Evolutionary conservation across 2,888 invertebrate genomes (phyloP), one percentile per base, ranked within the genome.

Genomic region (Neelides folsomi): DNA sequence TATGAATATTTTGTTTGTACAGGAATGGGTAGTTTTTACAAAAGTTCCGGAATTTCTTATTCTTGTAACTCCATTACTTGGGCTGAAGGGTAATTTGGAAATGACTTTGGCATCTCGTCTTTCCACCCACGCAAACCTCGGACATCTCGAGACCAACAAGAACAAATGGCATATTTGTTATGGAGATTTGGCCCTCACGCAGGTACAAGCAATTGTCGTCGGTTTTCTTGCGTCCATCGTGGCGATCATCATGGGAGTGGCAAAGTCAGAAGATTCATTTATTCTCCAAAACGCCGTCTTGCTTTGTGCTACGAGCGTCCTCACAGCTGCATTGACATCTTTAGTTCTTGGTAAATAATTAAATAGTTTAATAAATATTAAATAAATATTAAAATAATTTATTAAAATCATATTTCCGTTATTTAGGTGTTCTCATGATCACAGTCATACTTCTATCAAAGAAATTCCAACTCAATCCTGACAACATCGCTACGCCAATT

Each of bases 51-150:
- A 83, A 68, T 73, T 83, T 52, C 79, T 83, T 67, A 82, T 84
- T 59, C 70, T 85, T 73, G 77, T 92, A 42, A 90, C 90, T 51
- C 87, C 92, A 9, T 74, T 93, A 42, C 72, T 93, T 53, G 93
- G 92, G 9, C 76, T 93, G 15, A 93, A 93, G 73, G 92, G 93
- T 56, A 92, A 92, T 70, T 75, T 93, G 63, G 92, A 93, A 74
- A 93, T 93, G 92, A 92, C 92, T 19, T 73, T 93, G 66, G 92
- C 92, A 15, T 88, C 90, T 41, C 76, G 93, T 51, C 75, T 93
- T 4, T 92, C 90, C 12, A 93, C 92, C n/a, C 84, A 89, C 45
- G 56, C 83, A 12, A 83, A 86, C 71, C 72, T 84, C 56, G 84
- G 84, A 9, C 79, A 81, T 66, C 80, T 85, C 80, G 82, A 84